A percentile compares a stretch with the other conserved stretches of the same genome.
Evolutionary conservation across 2,888 invertebrate species (phyloP).

Genomic region (Iselma pallidipennis): DNA sequence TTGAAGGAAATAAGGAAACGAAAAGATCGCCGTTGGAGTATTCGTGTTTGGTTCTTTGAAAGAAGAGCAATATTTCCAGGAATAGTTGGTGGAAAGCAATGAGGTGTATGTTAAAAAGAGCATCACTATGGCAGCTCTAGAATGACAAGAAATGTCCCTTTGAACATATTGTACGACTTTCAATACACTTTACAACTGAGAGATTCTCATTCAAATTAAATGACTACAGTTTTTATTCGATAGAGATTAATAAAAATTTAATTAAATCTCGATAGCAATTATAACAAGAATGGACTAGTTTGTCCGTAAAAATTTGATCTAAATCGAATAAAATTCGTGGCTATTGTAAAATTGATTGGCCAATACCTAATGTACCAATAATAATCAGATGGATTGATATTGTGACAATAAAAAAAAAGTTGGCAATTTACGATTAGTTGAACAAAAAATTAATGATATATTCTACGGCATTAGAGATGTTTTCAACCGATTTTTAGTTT

Average conservation of each 20-base stretch:
- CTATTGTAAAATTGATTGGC: too few relatives aligned
- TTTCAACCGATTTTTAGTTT: slow-evolving; percentile 11
- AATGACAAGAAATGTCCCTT: background rate
- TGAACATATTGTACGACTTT: background rate
- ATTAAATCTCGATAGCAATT: too few relatives aligned
- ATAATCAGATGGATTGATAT: too few relatives aligned
- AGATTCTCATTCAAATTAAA: too few relatives aligned
- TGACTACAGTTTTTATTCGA: too few relatives aligned
- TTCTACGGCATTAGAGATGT: slow-evolving; percentile 13
- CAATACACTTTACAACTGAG: too few relatives aligned
- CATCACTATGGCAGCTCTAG: background rate
- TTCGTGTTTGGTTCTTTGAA: slow-evolving; percentile 17
- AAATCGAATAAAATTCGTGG: too few relatives aligned
- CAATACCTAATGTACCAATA: too few relatives aligned
- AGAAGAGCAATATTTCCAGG: slow-evolving; percentile 21
- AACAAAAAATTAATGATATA: slow-evolving; percentile 24
- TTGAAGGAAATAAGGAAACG: background rate
- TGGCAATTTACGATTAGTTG: background rate
- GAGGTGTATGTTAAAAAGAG: background rate
- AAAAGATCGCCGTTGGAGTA: slow-evolving; percentile 12
- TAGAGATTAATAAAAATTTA: too few relatives aligned
- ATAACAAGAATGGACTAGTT: too few relatives aligned
- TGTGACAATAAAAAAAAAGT: background rate
- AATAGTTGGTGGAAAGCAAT: slow-evolving; percentile 5
- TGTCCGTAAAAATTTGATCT: too few relatives aligned